phyloP scores from a whole-genome alignment of 2,113 vertebrate species.

The Brachirus orientalis region DNA sequence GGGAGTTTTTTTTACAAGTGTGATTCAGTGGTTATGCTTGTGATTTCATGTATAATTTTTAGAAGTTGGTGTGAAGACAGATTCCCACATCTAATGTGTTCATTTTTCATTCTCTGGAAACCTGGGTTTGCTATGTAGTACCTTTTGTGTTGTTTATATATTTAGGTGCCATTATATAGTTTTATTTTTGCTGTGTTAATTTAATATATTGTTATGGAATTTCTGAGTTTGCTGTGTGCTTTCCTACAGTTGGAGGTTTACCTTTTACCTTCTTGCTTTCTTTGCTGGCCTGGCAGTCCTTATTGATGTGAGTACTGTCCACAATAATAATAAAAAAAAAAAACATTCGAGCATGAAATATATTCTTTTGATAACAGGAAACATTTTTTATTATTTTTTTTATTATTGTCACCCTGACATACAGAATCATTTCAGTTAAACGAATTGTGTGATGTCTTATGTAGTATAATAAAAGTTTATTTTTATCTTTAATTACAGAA shows the following conservation, averaged over 20 bases:
- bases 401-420: no score
- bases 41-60: no score
- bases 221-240: constrained; percentile 65
- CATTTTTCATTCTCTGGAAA: neutral
- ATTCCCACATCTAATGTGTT: neutral
- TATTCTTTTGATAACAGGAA: neutral
- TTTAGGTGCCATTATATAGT: no score
- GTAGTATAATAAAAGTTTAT: neutral
- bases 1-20: neutral
- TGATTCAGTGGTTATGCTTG: neutral
- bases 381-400: neutral
- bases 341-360: neutral
- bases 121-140: neutral
- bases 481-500: no score
- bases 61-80: no score
- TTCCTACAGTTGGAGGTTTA: constrained; percentile 97
- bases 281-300: constrained; percentile 92
- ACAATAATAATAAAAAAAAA: neutral
- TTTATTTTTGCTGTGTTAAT: constrained; percentile 20
- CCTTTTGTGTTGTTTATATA: neutral
- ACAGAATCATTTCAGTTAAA: no score
- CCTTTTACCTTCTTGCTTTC: constrained; percentile 97
- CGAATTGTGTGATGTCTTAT: neutral
- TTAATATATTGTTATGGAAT: no score
- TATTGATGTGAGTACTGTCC: constrained; percentile 87